Percentiles rank a stretch among this genome's conserved stretches.
Conservation (phyloP, 1,140 invertebrate species). For the Zaprionus camerounensis region DNA sequence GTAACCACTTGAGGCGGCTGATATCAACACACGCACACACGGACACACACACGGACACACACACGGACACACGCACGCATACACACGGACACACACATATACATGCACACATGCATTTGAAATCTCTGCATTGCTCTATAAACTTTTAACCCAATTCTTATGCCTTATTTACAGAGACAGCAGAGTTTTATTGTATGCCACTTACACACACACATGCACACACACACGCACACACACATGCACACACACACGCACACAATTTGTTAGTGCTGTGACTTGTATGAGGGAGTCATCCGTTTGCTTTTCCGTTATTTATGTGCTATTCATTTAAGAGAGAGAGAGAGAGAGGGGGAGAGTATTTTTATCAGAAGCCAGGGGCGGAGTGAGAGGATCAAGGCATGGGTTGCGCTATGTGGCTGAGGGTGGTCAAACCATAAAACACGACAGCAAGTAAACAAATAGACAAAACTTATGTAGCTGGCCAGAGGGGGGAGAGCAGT, state of each 20-base stretch:
- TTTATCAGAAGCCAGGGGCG: slow-evolving; percentile 20
- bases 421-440: slow-evolving; percentile 6
- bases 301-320: slow-evolving; percentile 44
- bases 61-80: not conserved
- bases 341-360: slow-evolving; percentile 14
- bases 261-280: slow-evolving; percentile 1
- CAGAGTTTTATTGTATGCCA: slow-evolving; percentile 62
- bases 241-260: not conserved
- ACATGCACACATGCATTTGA: slow-evolving; percentile 40
- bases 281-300: slow-evolving; percentile 28
- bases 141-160: slow-evolving; percentile 79
- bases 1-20: slow-evolving; percentile 72
- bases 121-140: slow-evolving; percentile 79
- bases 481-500: fast-evolving
- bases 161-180: slow-evolving; percentile 78
- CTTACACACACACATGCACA: slow-evolving; percentile 2
- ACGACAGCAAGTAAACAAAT: slow-evolving; percentile 19
- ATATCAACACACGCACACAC: slow-evolving; percentile 49
- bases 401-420: not conserved
- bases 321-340: slow-evolving; percentile 29
- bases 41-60: not conserved
- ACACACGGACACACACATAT: not conserved
- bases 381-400: no score
- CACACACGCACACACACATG: not conserved
- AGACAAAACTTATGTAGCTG: not conserved